A percentile compares a stretch with the other conserved stretches of the same genome.
Conservation (phyloP, 2,888 invertebrate genomes). For the Drosophila pullipes region DNA sequence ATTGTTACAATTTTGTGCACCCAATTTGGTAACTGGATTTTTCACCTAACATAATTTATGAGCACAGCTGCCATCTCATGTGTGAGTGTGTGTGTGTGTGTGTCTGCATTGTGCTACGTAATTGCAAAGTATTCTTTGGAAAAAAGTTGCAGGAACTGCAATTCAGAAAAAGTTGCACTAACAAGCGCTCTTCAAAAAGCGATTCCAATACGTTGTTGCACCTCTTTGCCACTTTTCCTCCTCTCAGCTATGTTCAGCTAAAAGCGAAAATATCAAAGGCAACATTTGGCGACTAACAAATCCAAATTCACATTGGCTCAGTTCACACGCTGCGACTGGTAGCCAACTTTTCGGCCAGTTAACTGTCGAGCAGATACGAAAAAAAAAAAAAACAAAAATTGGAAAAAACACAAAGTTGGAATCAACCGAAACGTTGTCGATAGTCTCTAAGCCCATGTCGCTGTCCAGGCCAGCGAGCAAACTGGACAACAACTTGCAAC, state of each 20-base stretch:
- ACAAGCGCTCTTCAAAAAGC: conserved; percentile 66
- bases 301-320: conserved; percentile 47
- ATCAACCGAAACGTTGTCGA: conserved; percentile 36
- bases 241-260: not conserved
- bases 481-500: conserved; percentile 36
- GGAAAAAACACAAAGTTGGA: conserved; percentile 27
- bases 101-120: conserved; percentile 27
- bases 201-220: conserved; percentile 8
- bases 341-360: conserved; percentile 67
- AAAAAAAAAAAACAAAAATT: not conserved
- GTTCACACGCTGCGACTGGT: conserved; percentile 72
- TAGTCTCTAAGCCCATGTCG: conserved; percentile 28
- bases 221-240: not conserved
- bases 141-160: conserved; percentile 71
- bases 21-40: conserved; percentile 79
- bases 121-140: conserved; percentile 47
- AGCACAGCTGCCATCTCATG: conserved; percentile 35
- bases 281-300: conserved; percentile 35
- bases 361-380: conserved; percentile 24
- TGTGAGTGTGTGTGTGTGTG: not conserved
- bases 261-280: conserved; percentile 77
- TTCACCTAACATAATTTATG: conserved; percentile 72
- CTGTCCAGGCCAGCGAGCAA: conserved; percentile 25
- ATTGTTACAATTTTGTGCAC: conserved; percentile 71
- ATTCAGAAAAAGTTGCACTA: conserved; percentile 67